A percentile compares a stretch with the other conserved stretches of the same genome.
phyloP scores from a whole-genome alignment of 2,888 invertebrate species.

The Agrochola litura region DNA sequence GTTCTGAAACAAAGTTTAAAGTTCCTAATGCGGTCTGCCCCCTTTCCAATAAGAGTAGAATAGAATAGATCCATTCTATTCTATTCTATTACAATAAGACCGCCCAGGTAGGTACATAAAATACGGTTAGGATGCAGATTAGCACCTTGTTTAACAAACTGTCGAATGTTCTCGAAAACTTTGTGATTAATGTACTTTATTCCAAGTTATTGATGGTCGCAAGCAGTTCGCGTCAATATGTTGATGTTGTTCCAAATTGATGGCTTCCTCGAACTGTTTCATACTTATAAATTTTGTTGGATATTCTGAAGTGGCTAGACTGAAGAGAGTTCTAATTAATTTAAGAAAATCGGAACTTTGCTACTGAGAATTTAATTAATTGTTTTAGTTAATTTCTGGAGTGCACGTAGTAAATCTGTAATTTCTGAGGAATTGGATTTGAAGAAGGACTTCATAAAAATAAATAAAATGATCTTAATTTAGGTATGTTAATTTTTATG shows the following conservation, averaged over 20 bases:
- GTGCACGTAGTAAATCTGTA: background rate
- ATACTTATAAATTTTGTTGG: background rate
- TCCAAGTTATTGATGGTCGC: slow-evolving; percentile 21
- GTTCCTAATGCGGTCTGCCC: no score
- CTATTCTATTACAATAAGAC: no score
- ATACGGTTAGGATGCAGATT: background rate
- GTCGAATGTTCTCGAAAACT: slow-evolving; percentile 29
- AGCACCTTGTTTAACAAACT: slow-evolving; percentile 30
- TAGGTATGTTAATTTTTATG: background rate
- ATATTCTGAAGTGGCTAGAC: background rate
- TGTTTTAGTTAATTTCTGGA: background rate
- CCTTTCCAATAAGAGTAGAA: no score
- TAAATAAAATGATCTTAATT: background rate
- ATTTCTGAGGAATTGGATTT: background rate
- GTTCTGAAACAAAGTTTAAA: no score
- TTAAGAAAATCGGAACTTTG: background rate
- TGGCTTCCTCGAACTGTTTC: slow-evolving; percentile 10
- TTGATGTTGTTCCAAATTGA: slow-evolving; percentile 37
- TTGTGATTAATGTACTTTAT: slow-evolving; percentile 40
- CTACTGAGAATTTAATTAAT: background rate
- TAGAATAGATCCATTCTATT: no score
- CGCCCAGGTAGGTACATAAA: background rate
- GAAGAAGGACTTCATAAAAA: background rate
- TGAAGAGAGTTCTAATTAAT: background rate
- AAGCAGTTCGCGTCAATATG: slow-evolving; percentile 22